Base-by-base conservation (phyloP, 2,888 invertebrate species). In the Spatulosminthurus flaviceps region DNA sequence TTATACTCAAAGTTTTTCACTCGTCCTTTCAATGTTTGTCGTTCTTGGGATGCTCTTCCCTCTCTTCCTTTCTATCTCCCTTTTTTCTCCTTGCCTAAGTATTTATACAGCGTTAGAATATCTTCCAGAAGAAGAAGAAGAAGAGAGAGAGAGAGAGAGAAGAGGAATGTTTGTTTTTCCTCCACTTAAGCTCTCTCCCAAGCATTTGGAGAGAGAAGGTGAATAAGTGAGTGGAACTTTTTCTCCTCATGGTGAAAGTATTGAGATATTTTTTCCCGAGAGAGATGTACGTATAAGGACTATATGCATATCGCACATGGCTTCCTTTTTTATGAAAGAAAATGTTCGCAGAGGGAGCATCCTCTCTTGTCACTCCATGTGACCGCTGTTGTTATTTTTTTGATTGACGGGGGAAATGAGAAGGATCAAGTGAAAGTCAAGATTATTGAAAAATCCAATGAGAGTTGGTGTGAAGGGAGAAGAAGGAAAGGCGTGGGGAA, bases 351-450 rank as follows among this genome's bases (percentile, higher is more conserved):
- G 5, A 19, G 16, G 51, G 16, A 51, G 51, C 51, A 19, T 13
- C 51, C 51, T 13, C 51, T n/a, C 16, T 51, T 51, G 51, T 51
- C 16, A 19, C 16, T 51, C 51, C 1, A 19, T 51, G 16, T 51
- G 34, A 34, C 34, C 34, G 34, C 34, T 34, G 34, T 34, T 34
- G 34, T 34, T 34, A 34, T 34, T 34, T 34, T 34, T 34, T 34
- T 67, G 70, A 70, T 29, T 70, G 70, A 41, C 70, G 70, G 70
- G 34, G 21, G 70, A 41, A 34, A 70, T 70, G 70, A 41, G 70
- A 70, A 41, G 41, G 70, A 70, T 70, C 70, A 70, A 70, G 70
- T 41, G 41, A 70, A 70, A 70, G 70, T 70, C 41, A 70, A 41
- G 41, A 41, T 41, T 70, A 41, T 70, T 34, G 70, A 70, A 70